These are phyloP conservation scores for Gambusia affinis DNA, from an alignment of 2,113 vertebrate species.

Conservation along the genomic window DNA sequence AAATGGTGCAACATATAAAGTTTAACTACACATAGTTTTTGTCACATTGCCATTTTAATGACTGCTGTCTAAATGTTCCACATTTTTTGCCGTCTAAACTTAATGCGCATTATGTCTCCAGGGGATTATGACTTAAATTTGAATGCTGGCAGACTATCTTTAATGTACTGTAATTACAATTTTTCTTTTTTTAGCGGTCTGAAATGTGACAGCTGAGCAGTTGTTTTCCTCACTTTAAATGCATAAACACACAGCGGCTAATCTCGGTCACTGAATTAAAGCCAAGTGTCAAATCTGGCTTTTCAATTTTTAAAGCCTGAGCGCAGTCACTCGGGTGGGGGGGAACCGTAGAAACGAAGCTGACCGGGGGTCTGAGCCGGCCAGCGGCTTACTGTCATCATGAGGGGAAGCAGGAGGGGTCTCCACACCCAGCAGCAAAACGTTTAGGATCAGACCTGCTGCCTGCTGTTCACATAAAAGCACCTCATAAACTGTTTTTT, in stretches of 20 bases:
- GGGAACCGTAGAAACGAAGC: conserved; percentile 31
- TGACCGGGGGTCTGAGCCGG: conserved; percentile 39
- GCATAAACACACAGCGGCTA: background rate
- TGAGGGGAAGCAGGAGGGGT: conserved; percentile 50
- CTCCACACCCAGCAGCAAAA: conserved; percentile 24
- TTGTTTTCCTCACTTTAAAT: conserved; percentile 4
- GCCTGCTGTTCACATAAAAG: conserved; percentile 26
- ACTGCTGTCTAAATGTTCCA: conserved; percentile 5
- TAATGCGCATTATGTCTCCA: background rate
- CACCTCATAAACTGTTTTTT: conserved; percentile 1
- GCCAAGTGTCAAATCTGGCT: conserved; percentile 2
- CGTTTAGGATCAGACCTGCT: conserved; percentile 4
- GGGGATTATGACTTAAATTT: conserved; percentile 5
- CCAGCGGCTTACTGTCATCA: conserved; percentile 43
- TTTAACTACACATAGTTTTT: background rate
- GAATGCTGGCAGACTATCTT: conserved; percentile 4
- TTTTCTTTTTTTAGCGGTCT: conserved; percentile 3
- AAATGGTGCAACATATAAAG: background rate
- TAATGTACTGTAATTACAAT: conserved; percentile 2
- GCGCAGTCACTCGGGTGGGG: conserved; percentile 13
- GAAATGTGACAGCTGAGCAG: conserved; percentile 10
- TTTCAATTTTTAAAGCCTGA: conserved; percentile 8
- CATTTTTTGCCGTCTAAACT: conserved; percentile 4
- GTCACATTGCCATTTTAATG: conserved; percentile 6
- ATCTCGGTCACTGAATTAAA: conserved; percentile 8